Base-by-base conservation (phyloP, 2,888 invertebrate genomes). In the Listrodromus nycthemerus region DNA sequence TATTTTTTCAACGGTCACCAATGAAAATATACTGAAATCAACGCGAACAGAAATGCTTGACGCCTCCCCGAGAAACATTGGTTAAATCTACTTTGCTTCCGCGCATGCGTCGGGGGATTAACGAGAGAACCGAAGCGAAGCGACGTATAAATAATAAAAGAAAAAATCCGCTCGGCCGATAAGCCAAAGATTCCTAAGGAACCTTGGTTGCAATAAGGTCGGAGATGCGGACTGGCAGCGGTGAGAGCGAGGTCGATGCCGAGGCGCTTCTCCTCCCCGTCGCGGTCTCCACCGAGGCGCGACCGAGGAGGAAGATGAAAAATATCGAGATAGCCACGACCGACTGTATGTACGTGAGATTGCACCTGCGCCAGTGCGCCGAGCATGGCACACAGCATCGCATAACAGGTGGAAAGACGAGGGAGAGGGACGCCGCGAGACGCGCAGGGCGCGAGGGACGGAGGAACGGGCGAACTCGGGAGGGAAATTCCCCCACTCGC, bases 401-500 rank as follows among this genome's bases (percentile, higher is more conserved):
- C 86, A 92, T 91, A 91, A 92, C 92, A 92, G 92, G 92, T 92
- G 91, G 91, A 92, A 92, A 91, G 89, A 86, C 86, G 85, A 87
- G 77, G 79, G 83, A 75, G 81, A 84, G 65, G 75, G 63, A 45
- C 75, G 52, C 41, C 21, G 61, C n/a, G 67, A 55, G 61, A 82
- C 21, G 80, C 41, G 61, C 52, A 45, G 30, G 58, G 55, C 63
- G 85, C 24, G 67, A 83, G 85, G 80, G 74, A 82, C 71, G 80
- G 58, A 74, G 58, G 81, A 86, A 86, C 6, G 85, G 88, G 90
- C 91, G 90, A 91, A 89, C 91, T 90, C 76, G 79, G 77, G 83
- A 83, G 84, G 83, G 73, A 81, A 85, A 81, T 65, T 70, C 82
- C 75, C 79, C 77, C 82, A 73, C 73, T 61, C 73, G 73, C 58